Percentiles rank a stretch among this genome's conserved stretches.
These are phyloP conservation scores for Himalopsyche anomala DNA, from an alignment of 2,888 invertebrate species.

Conservation along the genomic window DNA sequence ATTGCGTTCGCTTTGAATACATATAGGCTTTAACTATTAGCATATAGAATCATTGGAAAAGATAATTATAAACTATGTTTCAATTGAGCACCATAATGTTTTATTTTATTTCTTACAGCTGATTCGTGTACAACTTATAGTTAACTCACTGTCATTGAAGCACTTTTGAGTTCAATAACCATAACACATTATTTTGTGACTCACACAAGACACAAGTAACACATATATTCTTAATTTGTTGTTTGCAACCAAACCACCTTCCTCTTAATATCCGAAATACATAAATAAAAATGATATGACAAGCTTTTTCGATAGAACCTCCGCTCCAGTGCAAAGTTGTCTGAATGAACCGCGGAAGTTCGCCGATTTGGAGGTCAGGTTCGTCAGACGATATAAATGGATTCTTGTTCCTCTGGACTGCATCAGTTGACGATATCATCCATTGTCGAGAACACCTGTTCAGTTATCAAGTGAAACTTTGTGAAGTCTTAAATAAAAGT, in stretches of 20 bases:
- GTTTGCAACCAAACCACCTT: conserved; percentile 27
- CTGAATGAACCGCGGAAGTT: conserved; percentile 58
- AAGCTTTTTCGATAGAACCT: conserved; percentile 6
- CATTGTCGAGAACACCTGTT: conserved; percentile 62
- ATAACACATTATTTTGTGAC: conserved; percentile 4
- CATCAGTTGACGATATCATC: conserved; percentile 61
- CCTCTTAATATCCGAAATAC: conserved; percentile 31
- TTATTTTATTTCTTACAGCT: no score
- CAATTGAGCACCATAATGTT: no score
- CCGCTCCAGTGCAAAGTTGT: background rate
- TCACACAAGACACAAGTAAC: background rate
- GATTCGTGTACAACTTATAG: background rate
- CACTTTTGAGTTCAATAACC: conserved; percentile 1
- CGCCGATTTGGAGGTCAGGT: conserved; percentile 61
- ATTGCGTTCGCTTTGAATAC: no score
- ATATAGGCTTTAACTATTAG: no score
- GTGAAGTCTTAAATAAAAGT: conserved; percentile 22
- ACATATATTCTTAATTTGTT: background rate
- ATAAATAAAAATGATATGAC: conserved; percentile 9
- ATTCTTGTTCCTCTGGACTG: conserved; percentile 55
- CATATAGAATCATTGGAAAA: no score
- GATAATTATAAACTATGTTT: no score
- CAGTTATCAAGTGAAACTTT: conserved; percentile 1
- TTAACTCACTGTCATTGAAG: conserved; percentile 13
- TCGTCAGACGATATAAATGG: conserved; percentile 62